Percentiles rank a stretch among this genome's conserved stretches.
Conservation (phyloP, 2,113 vertebrate genomes). For the Cryptoleucopteryx plumbea region DNA sequence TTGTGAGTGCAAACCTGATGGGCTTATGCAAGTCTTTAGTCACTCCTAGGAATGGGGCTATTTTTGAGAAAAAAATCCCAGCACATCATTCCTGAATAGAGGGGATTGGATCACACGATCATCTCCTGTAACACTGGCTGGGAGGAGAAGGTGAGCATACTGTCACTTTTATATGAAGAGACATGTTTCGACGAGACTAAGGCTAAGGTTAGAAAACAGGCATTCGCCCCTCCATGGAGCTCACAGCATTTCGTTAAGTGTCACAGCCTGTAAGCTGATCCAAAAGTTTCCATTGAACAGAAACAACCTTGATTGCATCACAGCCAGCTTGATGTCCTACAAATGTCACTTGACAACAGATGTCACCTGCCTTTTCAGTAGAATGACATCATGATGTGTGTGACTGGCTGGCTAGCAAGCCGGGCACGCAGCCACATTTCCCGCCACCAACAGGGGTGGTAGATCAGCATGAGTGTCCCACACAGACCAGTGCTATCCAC, state of each 20-base stretch:
- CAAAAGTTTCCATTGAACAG: constrained; percentile 71
- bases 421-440: background rate
- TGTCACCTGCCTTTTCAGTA: constrained; percentile 65
- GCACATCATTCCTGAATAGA: constrained; percentile 20
- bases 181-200: background rate
- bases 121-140: background rate
- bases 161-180: background rate
- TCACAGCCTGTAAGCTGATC: constrained; percentile 71
- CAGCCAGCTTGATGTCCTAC: constrained; percentile 24
- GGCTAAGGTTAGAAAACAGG: constrained; percentile 30
- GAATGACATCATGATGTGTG: constrained; percentile 69
- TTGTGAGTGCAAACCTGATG: constrained; percentile 2
- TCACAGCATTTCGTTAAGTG: background rate
- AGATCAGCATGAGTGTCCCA: background rate
- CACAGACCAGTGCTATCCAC: background rate
- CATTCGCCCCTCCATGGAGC: background rate
- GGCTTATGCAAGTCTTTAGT: constrained; percentile 6
- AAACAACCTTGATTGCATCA: constrained; percentile 74
- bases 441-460: background rate
- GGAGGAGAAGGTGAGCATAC: background rate
- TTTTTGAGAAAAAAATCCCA: constrained; percentile 45
- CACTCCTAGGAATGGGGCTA: background rate
- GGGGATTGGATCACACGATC: background rate
- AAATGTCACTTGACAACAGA: constrained; percentile 68
- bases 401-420: constrained; percentile 9